Evolutionary conservation across 1,140 invertebrate species (phyloP).

Genomic region (Penaeus vannamei): DNA sequence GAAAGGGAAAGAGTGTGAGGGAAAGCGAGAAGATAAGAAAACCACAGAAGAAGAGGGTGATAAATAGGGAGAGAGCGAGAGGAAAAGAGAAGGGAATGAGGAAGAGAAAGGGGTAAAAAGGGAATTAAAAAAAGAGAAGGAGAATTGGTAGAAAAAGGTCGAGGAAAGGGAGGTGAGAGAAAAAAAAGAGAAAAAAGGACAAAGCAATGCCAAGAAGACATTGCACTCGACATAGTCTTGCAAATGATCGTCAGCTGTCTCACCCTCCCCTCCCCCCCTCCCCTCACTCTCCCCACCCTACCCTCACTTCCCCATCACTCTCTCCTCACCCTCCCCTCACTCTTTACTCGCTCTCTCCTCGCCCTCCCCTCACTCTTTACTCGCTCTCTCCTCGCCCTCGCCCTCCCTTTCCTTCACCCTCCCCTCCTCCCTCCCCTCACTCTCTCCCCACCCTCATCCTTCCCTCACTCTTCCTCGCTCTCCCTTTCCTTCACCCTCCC

Average conservation of each 20-base stretch:
- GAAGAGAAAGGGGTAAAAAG: neutral
- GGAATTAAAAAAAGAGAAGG: neutral
- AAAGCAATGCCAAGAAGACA: too few species aligned
- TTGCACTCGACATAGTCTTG: too few species aligned
- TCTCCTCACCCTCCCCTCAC: constrained; percentile 6
- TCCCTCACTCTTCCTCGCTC: neutral
- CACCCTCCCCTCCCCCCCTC: neutral
- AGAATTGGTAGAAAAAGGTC: neutral
- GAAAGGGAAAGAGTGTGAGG: neutral
- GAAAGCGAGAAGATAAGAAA: neutral
- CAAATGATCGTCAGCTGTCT: neutral
- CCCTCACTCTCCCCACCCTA: neutral
- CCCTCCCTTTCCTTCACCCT: neutral
- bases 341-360: neutral
- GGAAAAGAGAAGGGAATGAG: neutral
- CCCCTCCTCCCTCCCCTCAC: too few species aligned
- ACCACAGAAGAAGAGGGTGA: neutral
- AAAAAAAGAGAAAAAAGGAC: neutral
- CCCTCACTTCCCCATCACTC: too few species aligned
- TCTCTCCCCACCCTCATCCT: neutral
- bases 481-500: neutral
- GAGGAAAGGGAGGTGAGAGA: neutral
- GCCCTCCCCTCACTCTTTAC: neutral
- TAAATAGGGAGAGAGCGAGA: neutral
- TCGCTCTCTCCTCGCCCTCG: neutral